Conservation (phyloP, 2,888 invertebrate genomes). For the Caenorhabditis sp. region DNA sequence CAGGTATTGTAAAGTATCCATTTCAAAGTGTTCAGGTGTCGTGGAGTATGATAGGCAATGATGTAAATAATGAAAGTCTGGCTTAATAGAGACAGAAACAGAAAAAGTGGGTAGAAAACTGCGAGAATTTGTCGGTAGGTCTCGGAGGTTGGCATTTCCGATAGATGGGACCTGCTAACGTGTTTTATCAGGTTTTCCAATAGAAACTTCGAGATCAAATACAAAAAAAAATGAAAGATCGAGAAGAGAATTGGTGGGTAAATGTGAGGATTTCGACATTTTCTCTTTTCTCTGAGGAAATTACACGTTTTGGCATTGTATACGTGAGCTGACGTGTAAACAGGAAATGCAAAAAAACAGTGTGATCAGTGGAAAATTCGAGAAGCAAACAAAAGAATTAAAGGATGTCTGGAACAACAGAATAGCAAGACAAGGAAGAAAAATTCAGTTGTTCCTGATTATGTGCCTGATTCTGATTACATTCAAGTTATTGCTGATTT, state of each 20-base stretch:
- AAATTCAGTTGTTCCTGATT: no score
- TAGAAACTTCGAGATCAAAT: not conserved
- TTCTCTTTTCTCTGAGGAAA: not conserved
- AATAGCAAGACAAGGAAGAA: no score
- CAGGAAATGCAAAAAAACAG: no score
- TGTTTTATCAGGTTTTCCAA: no score
- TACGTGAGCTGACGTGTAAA: not conserved
- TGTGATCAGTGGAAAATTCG: no score
- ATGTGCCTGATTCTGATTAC: no score
- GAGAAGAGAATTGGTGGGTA: not conserved
- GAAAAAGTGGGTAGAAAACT: constrained; percentile 21
- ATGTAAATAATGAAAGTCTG: constrained; percentile 21
- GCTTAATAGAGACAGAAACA: constrained; percentile 2
- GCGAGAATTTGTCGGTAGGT: not conserved
- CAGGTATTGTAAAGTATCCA: constrained; percentile 29
- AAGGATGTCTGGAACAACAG: no score
- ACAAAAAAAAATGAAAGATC: not conserved
- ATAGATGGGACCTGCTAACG: no score
- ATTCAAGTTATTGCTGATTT: no score
- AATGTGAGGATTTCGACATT: not conserved
- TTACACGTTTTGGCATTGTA: not conserved
- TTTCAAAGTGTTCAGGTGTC: constrained; percentile 12
- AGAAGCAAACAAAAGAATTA: no score
- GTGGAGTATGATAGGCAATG: constrained; percentile 26
- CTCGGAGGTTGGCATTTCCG: constrained; percentile 26